Evolutionary conservation across 1,140 invertebrate genomes (phyloP).

Genomic region (Drosophila kohkoa): DNA sequence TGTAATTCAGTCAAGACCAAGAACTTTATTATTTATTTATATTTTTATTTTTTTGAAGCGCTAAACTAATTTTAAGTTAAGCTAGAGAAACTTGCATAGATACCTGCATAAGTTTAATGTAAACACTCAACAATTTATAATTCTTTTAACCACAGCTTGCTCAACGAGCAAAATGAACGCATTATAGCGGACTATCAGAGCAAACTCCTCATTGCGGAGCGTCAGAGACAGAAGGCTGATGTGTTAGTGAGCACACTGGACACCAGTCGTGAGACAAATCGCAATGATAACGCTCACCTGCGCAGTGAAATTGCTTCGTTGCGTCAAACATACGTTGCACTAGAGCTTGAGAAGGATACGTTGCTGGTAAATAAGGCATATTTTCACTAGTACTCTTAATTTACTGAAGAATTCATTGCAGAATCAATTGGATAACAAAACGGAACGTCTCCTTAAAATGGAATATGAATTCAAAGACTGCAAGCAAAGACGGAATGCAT

Average conservation of each 20-base stretch:
- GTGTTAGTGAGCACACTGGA: constrained; percentile 61
- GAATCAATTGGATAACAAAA: constrained; percentile 79
- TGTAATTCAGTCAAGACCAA: too few relatives aligned
- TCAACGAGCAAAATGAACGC: constrained; percentile 83
- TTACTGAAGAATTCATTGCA: constrained; percentile 2
- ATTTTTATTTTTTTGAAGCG: too few relatives aligned
- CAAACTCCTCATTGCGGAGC: constrained; percentile 69
- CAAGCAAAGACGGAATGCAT: constrained; percentile 52
- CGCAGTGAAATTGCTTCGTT: constrained; percentile 65
- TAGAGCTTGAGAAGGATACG: constrained; percentile 78
- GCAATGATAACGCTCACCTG: constrained; percentile 61
- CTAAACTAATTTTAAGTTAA: too few relatives aligned
- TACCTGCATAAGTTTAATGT: too few relatives aligned
- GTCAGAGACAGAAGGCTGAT: constrained; percentile 66
- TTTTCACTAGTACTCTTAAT: background rate
- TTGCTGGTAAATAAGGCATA: constrained; percentile 57
- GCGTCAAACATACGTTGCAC: constrained; percentile 59
- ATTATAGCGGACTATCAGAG: constrained; percentile 70
- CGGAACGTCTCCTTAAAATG: constrained; percentile 68
- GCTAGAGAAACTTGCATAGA: too few relatives aligned
- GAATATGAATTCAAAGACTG: constrained; percentile 73
- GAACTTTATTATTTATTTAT: too few relatives aligned
- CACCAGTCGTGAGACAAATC: constrained; percentile 65
- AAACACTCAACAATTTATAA: background rate
- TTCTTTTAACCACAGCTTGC: constrained; percentile 46